These are phyloP conservation scores for Scylla paramamosain DNA, from an alignment of 1,140 invertebrate genomes.

Conservation along the genomic window DNA sequence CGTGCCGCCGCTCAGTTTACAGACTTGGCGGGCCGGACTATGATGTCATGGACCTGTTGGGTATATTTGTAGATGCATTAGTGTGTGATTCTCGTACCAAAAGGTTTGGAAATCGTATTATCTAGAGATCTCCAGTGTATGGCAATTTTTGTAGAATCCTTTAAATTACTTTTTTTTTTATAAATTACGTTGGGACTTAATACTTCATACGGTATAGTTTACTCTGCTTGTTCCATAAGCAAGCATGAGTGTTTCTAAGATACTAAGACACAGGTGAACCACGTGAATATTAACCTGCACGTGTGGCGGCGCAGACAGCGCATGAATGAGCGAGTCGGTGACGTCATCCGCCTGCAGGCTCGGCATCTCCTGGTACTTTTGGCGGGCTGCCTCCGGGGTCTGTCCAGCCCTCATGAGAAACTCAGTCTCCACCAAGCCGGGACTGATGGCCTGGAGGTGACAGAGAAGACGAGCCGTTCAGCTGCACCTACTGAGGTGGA, in stretches of 20 bases:
- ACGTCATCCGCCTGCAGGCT: slow-evolving; percentile 80
- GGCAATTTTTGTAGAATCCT: too few species aligned
- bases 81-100: too few species aligned
- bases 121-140: too few species aligned
- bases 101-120: too few species aligned
- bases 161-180: too few species aligned
- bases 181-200: too few species aligned
- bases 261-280: background rate
- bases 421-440: slow-evolving; percentile 63
- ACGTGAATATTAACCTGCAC: slow-evolving; percentile 47
- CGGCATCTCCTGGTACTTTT: background rate
- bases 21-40: background rate
- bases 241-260: background rate
- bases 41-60: slow-evolving; percentile 35
- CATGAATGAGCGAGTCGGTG: slow-evolving; percentile 80
- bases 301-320: slow-evolving; percentile 79
- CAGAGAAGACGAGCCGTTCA: background rate
- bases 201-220: too few species aligned
- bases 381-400: background rate
- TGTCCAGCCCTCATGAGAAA: slow-evolving; percentile 31
- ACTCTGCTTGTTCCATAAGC: too few species aligned
- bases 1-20: too few species aligned
- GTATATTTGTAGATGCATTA: too few species aligned
- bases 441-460: slow-evolving; percentile 54
- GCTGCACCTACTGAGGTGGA: too few species aligned